These are phyloP conservation scores for Lepisosteus osseus DNA, from an alignment of 2,113 vertebrate genomes.

Conservation along the genomic window DNA sequence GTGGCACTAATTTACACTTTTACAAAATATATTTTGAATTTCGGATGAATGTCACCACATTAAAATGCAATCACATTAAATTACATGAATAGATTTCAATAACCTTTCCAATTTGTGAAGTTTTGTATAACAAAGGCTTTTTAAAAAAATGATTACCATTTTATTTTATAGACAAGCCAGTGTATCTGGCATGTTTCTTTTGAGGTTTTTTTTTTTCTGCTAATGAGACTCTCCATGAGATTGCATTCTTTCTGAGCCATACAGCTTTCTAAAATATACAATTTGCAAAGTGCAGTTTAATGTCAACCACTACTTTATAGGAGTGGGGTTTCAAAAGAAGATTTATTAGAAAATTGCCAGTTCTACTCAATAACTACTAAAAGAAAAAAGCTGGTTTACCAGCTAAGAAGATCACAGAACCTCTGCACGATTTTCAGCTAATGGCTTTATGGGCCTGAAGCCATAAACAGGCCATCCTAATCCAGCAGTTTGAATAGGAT, in stretches of 20 bases:
- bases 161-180: slow-evolving; percentile 11
- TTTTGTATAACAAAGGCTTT: too few species aligned
- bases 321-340: slow-evolving; percentile 42
- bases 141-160: too few species aligned
- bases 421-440: slow-evolving; percentile 58
- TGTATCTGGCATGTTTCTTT: slow-evolving; percentile 8
- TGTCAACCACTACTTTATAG: slow-evolving; percentile 28
- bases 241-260: neutral
- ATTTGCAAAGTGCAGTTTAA: slow-evolving; percentile 28
- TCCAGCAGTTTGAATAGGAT: slow-evolving; percentile 56
- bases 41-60: too few species aligned
- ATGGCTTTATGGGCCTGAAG: slow-evolving; percentile 58
- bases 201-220: slow-evolving; percentile 4
- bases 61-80: too few species aligned
- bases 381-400: slow-evolving; percentile 47
- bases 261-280: slow-evolving; percentile 10
- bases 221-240: slow-evolving; percentile 10
- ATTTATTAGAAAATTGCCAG: slow-evolving; percentile 54
- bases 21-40: too few species aligned
- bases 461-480: slow-evolving; percentile 46
- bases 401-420: slow-evolving; percentile 52
- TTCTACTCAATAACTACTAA: slow-evolving; percentile 26
- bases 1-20: too few species aligned
- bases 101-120: too few species aligned
- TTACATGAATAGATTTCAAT: too few species aligned